These are phyloP conservation scores for Macrocentrus cingulum DNA, from an alignment of 1,140 invertebrate genomes.

Conservation along the genomic window DNA sequence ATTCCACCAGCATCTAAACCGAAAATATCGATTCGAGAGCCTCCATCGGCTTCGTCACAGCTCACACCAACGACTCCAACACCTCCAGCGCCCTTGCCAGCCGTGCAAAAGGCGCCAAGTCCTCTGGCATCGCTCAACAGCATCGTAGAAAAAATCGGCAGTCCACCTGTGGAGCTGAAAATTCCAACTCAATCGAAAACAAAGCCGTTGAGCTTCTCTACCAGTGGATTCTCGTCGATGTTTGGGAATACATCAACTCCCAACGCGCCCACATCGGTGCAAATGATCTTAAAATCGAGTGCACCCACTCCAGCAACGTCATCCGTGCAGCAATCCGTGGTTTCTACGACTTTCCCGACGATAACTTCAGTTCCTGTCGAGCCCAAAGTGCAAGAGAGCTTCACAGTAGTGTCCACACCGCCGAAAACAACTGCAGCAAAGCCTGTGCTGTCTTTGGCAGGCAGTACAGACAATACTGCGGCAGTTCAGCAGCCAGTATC, in stretches of 20 bases:
- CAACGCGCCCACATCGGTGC: background rate
- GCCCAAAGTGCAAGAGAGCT: constrained; percentile 30
- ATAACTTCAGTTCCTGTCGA: constrained; percentile 34
- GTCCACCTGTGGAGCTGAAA: constrained; percentile 18
- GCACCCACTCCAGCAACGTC: constrained; percentile 5
- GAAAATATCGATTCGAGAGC: constrained; percentile 19
- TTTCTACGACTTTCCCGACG: constrained; percentile 32
- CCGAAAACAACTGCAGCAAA: constrained; percentile 7
- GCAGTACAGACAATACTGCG: background rate
- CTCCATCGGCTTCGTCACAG: background rate
- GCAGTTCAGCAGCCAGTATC: background rate
- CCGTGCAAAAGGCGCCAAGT: constrained; percentile 29
- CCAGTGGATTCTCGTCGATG: background rate
- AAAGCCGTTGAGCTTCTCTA: constrained; percentile 12
- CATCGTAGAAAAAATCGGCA: constrained; percentile 47
- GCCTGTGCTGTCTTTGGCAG: background rate
- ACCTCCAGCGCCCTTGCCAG: constrained; percentile 16
- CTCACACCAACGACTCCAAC: constrained; percentile 11
- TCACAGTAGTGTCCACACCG: background rate
- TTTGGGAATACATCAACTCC: background rate
- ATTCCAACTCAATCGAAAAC: constrained; percentile 20
- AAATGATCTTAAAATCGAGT: too few species aligned
- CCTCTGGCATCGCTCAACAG: constrained; percentile 48
- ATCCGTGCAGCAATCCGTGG: constrained; percentile 1
- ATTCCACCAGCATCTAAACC: constrained; percentile 14